Base-by-base conservation (phyloP, 1,140 invertebrate genomes). In the Ladona fulva region DNA sequence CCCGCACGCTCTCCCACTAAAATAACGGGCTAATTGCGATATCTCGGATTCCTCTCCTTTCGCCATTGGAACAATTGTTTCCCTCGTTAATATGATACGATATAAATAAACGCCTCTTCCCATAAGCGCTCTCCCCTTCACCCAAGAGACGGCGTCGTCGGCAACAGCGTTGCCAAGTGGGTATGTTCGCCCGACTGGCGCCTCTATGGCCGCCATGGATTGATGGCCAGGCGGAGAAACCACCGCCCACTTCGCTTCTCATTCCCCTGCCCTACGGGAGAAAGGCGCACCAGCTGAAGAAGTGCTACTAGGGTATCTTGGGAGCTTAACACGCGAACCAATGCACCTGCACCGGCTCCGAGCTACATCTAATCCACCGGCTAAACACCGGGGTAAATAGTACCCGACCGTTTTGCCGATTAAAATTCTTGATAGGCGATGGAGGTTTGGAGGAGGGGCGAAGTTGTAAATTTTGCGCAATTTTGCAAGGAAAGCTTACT, bases 21-120 rank as follows among this genome's bases (percentile, higher is more conserved):
- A 37, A 37, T 8, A 37, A 37, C 29, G 8, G 29, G 8, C 29
- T 37, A 37, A 37, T 37, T 37, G 29, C 29, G 29, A 66, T 22
- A 11, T 52, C 44, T 11, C 44, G 16, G 52, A 66, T 66, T 66
- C 12, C 52, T 22, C 12, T 22, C 12, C 52, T 66, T 22, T 22
- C 14, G 52, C 52, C 52, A 66, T 16, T 5, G 52, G n/a, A 66
- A 66, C n/a, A 66, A 66, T 66, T 66, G 52, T 66, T 66, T 66
- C 12, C 52, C 12, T 66, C 52, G 52, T 3, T 66, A 66, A 66
- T 66, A 22, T 66, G 52, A 66, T 66, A 66, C 52, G 52, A 66
- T 66, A 66, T 66, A 66, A 66, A 66, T 66, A 66, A 66, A 66
- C 52, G 52, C 52, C n/a, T 22, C n/a, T 66, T 66, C 52, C 52